phyloP scores from a whole-genome alignment of 1,140 invertebrate species.

The Cryptotermes secundus region DNA sequence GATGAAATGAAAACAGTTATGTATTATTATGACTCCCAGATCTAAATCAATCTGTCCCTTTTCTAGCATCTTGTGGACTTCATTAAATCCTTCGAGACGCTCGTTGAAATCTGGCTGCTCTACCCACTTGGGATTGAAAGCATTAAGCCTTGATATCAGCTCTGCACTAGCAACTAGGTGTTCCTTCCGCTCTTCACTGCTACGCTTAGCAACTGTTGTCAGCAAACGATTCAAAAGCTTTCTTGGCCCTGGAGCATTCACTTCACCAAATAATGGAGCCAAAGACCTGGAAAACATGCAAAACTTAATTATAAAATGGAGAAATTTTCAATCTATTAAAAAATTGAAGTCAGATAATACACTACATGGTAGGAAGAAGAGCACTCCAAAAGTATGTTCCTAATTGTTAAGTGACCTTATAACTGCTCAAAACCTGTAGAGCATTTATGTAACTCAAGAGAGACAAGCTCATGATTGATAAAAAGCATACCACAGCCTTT shows the following conservation, averaged over 20 bases:
- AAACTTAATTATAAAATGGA: too few species aligned
- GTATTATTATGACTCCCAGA: slow-evolving; percentile 69
- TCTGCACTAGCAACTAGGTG: slow-evolving; percentile 45
- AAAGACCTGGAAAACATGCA: slow-evolving; percentile 43
- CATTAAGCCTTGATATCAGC: slow-evolving; percentile 72
- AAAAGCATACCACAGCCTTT: too few species aligned
- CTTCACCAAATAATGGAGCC: slow-evolving; percentile 63
- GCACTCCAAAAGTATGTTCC: too few species aligned
- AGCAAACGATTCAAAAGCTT: slow-evolving; percentile 65
- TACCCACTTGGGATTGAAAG: slow-evolving; percentile 80
- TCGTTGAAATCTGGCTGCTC: slow-evolving; percentile 90
- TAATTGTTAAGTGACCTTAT: too few species aligned
- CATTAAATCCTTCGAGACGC: slow-evolving; percentile 70
- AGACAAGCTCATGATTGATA: too few species aligned
- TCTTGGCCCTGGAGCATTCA: slow-evolving; percentile 47
- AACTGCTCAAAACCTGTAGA: too few species aligned
- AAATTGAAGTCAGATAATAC: too few species aligned
- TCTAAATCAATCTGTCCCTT: slow-evolving; percentile 59
- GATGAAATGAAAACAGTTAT: slow-evolving; percentile 81
- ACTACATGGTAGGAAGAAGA: too few species aligned
- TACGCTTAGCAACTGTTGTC: slow-evolving; percentile 51
- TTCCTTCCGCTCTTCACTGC: neutral
- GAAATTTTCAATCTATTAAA: too few species aligned
- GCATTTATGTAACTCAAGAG: too few species aligned
- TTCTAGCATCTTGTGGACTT: slow-evolving; percentile 61